Evolutionary conservation across 2,113 vertebrate species (phyloP).

Genomic region (Oreochromis spilurus): DNA sequence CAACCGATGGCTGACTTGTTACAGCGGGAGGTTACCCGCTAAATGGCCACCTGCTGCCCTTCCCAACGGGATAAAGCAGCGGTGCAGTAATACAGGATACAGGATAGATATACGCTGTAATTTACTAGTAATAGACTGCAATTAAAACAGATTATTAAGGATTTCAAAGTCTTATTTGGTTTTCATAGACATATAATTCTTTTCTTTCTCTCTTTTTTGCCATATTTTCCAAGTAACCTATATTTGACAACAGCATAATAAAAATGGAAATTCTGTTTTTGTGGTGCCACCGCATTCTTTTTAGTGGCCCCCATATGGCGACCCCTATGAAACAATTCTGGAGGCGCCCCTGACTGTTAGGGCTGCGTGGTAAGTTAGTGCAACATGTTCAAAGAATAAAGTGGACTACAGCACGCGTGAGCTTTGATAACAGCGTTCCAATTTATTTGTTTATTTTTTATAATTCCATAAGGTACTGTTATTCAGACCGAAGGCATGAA

Average conservation of each 20-base stretch:
- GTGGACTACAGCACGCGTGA: neutral
- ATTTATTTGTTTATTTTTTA: neutral
- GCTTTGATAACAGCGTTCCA: neutral
- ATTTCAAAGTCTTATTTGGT: neutral
- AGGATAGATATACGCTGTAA: neutral
- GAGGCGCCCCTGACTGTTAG: neutral
- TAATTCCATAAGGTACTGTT: neutral
- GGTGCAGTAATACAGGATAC: neutral
- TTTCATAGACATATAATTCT: neutral
- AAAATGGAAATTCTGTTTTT: neutral
- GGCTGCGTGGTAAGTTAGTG: neutral
- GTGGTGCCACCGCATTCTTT: neutral
- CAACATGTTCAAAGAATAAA: neutral
- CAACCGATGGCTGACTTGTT: constrained; percentile 48
- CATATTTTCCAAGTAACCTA: neutral
- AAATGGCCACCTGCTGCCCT: neutral
- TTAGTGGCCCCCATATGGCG: rapidly evolving
- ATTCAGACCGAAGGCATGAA: neutral
- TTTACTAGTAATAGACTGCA: neutral
- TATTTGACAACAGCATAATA: neutral
- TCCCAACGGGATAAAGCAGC: neutral
- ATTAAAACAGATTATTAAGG: neutral
- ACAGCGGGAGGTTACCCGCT: neutral
- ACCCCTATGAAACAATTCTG: neutral
- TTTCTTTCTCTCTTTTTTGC: neutral